Evolutionary conservation across 92 coral and sea anemone genomes (phyloP).

Genomic region (Pocillopora meandrina): DNA sequence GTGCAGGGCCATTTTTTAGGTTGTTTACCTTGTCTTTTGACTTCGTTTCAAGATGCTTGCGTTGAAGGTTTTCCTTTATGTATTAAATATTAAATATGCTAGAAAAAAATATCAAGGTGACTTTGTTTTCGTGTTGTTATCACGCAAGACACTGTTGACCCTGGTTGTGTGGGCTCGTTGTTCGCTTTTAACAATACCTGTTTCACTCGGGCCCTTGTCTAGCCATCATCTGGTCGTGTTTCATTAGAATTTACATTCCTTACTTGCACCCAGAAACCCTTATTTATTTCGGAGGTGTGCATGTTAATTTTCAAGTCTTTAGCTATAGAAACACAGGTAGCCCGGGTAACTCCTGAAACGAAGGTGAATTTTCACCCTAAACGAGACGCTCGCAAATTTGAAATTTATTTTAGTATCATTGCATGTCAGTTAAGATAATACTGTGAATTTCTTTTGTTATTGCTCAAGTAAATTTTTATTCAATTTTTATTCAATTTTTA

Average conservation of each 20-base stretch:
- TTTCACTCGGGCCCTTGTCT: neutral
- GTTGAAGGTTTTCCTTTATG: neutral
- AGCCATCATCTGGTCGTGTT: neutral
- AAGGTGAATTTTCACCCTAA: no score
- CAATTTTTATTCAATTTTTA: neutral
- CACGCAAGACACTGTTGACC: neutral
- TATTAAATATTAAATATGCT: constrained; percentile 32
- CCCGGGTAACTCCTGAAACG: neutral
- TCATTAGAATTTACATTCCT: neutral
- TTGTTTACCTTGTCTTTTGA: neutral
- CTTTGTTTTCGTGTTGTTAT: constrained; percentile 11
- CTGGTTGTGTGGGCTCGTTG: neutral
- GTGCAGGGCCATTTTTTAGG: neutral
- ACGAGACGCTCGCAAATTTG: no score
- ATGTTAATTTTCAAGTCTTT: neutral
- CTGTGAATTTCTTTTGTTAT: neutral
- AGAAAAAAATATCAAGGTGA: neutral
- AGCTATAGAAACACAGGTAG: neutral
- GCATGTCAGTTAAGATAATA: neutral
- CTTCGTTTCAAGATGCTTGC: neutral
- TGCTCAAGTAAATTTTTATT: neutral
- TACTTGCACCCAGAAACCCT: neutral
- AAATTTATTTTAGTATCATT: no score
- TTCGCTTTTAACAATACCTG: neutral
- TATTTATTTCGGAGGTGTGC: neutral